Conservation (phyloP, 2,113 vertebrate genomes). For the Gallinago jamesoni region DNA sequence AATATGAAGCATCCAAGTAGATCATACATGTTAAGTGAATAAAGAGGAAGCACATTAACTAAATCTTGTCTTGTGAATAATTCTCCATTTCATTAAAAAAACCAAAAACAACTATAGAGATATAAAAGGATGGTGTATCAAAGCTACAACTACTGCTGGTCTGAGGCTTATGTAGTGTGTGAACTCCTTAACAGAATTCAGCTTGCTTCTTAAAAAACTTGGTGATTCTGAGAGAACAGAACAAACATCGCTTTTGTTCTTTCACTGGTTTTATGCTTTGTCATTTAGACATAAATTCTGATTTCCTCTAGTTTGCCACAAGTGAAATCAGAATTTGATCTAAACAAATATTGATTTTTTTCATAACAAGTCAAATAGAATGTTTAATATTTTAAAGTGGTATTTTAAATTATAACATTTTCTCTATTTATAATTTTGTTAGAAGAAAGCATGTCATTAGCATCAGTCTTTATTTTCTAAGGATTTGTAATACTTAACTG, state of each 20-base stretch:
- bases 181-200: background rate
- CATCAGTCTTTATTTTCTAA: background rate
- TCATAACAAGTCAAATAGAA: background rate
- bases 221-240: background rate
- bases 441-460: background rate
- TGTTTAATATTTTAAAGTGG: background rate
- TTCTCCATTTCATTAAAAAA: background rate
- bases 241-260: background rate
- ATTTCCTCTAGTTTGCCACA: background rate
- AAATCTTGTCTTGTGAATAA: background rate
- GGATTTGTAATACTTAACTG: background rate
- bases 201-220: accelerated
- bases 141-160: background rate
- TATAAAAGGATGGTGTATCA: background rate
- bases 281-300: background rate
- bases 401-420: background rate
- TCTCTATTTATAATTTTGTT: background rate
- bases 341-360: background rate
- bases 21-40: background rate
- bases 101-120: background rate
- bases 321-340: background rate
- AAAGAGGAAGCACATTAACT: background rate
- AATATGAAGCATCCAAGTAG: background rate
- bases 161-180: background rate
- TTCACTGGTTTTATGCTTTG: background rate